Conservation (phyloP, 2,113 vertebrate genomes). For the Tonatia bakeri region DNA sequence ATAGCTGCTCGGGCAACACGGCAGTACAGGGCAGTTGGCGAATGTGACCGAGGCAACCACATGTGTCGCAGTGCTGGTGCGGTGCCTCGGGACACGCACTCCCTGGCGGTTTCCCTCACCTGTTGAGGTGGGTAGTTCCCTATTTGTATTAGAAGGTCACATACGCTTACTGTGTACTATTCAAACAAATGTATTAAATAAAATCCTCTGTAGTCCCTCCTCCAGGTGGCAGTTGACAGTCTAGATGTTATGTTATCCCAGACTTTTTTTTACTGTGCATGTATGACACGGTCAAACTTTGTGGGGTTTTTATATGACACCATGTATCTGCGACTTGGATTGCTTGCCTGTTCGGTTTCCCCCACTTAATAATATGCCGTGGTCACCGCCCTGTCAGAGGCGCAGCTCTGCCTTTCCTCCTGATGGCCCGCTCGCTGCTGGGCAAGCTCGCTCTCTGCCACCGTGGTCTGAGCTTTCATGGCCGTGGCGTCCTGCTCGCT, state of each 20-base stretch:
- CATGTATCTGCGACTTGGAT: accelerated
- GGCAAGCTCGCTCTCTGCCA: not conserved
- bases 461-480: accelerated
- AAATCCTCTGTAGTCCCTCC: not conserved
- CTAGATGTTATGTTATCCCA: not conserved
- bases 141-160: not conserved
- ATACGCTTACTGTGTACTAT: not conserved
- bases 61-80: not conserved
- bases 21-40: not conserved
- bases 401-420: not conserved
- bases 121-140: not conserved
- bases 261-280: not conserved
- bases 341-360: not conserved
- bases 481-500: not conserved
- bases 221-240: not conserved
- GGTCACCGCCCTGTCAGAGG: no score
- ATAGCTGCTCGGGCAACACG: not conserved
- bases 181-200: not conserved
- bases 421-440: not conserved
- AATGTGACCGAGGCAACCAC: accelerated
- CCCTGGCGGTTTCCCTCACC: not conserved
- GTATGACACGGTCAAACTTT: not conserved
- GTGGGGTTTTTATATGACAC: not conserved
- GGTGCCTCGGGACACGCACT: accelerated
- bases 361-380: accelerated